Percentiles rank a stretch among this genome's conserved stretches.
These are phyloP conservation scores for Hydrotaea diabolus DNA, from an alignment of 2,888 invertebrate species.

Conservation along the genomic window DNA sequence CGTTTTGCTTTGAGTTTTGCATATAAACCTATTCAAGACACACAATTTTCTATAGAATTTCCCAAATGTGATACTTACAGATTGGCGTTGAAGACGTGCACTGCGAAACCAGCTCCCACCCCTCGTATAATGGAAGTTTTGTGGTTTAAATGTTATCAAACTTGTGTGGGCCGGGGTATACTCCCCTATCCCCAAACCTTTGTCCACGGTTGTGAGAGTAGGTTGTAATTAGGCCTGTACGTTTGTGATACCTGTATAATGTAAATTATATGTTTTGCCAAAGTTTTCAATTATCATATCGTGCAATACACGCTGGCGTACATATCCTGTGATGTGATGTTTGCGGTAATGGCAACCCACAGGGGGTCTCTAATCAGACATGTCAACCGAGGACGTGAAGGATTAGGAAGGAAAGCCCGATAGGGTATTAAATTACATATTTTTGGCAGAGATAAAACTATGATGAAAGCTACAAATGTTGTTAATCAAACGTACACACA, in stretches of 20 bases:
- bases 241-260: background rate
- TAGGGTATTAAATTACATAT: constrained; percentile 24
- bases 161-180: background rate
- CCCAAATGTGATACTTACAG: no score
- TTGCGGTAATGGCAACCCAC: background rate
- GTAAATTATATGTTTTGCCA: background rate
- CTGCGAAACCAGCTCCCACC: no score
- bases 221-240: background rate
- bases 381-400: background rate
- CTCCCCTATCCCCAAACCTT: background rate
- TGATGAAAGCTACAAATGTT: background rate
- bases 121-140: no score
- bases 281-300: constrained; percentile 27
- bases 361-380: background rate
- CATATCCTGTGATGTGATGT: background rate
- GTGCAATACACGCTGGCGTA: background rate
- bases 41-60: no score
- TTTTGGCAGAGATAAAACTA: constrained; percentile 22
- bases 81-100: no score
- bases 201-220: background rate
- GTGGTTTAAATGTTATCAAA: background rate
- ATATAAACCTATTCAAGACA: no score
- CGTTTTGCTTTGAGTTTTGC: no score
- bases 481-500: background rate
- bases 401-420: background rate